phyloP scores from a whole-genome alignment of 2,888 invertebrate genomes.

The Andrena trimmerana region DNA sequence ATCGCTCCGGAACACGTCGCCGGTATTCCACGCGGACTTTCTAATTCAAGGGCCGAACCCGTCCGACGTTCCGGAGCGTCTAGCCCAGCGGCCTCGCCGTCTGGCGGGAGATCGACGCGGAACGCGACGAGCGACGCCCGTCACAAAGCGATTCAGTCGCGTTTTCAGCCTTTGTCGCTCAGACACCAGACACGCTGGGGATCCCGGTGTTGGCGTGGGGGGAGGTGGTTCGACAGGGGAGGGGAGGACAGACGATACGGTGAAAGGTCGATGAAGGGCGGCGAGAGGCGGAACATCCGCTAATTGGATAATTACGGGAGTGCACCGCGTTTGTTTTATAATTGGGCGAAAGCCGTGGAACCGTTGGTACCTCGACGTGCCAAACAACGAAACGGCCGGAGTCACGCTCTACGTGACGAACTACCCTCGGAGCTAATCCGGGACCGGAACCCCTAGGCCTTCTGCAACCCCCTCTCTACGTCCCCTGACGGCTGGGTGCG shows the following conservation, averaged over 20 bases:
- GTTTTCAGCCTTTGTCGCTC: constrained; percentile 55
- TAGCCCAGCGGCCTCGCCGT: not conserved
- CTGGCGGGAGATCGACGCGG: not conserved
- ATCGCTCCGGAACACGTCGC: constrained; percentile 34
- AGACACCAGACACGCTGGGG: constrained; percentile 43
- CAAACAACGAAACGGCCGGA: constrained; percentile 83
- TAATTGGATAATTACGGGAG: constrained; percentile 85
- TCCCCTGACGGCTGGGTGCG: constrained; percentile 26
- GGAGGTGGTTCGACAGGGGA: not conserved
- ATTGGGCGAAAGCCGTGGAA: constrained; percentile 82
- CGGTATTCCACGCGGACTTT: too few species aligned
- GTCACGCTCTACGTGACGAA: constrained; percentile 85
- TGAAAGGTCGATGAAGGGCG: constrained; percentile 44
- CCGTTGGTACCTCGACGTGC: constrained; percentile 80
- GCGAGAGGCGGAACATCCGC: constrained; percentile 76
- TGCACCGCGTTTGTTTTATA: constrained; percentile 84
- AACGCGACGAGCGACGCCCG: constrained; percentile 49
- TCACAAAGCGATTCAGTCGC: constrained; percentile 48
- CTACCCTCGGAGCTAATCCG: constrained; percentile 84
- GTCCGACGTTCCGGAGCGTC: not conserved
- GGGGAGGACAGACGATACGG: constrained; percentile 45
- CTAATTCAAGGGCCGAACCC: not conserved
- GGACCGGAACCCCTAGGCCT: constrained; percentile 73
- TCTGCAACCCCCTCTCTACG: constrained; percentile 30
- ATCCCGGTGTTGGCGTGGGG: constrained; percentile 21